Base-by-base conservation (phyloP, 1,140 invertebrate species). In the Caenorhabditis brenneri region DNA sequence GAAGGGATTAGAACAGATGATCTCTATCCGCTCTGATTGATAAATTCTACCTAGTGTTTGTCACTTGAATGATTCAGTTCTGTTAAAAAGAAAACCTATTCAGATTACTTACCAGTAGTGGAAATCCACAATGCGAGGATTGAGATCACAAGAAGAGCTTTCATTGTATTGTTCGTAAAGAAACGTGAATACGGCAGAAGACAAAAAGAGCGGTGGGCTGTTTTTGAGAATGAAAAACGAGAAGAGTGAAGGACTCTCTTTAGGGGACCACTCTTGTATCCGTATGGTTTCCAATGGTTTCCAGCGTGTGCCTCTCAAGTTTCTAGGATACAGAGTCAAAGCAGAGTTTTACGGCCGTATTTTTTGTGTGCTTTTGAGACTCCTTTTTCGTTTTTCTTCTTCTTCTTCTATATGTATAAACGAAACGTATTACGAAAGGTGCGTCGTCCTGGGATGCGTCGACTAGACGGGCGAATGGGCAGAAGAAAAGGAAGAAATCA, bases 311-410 rank as follows among this genome's bases (percentile, higher is more conserved):
- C 15, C 0, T 29, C 36, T 74, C 65, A 74, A 74, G 65, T 74
- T 74, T 74, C 65, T 74, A 74, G 65, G 65, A 74, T n/a, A 74
- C 65, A 74, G 24, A 46, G 65, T 46, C 65, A 42, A 74, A 74
- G 65, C 65, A 39, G 15, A 15, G 36, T 31, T 74, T 42, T 74
- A 65, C 58, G 58, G 19, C 36, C 27, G 27, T 10, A 24, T 19
- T 74, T 15, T 74, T 65, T 65, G 58, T 65, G 58, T 74, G 65
- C 49, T 31, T 74, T 74, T 74, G 65, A 42, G 65, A 74, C 65
- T 31, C 42, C 58, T 36, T 65, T 74, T 42, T 10, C 4, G 19
- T 9, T 22, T 12, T 36, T 29, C 29, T 58, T 24, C 9, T 58
- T 24, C 9, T 36, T 27, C 19, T 27, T 58, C 7, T 58, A 4